Evolutionary conservation across 2,888 invertebrate species (phyloP).

Genomic region (Ormyrus thymus): DNA sequence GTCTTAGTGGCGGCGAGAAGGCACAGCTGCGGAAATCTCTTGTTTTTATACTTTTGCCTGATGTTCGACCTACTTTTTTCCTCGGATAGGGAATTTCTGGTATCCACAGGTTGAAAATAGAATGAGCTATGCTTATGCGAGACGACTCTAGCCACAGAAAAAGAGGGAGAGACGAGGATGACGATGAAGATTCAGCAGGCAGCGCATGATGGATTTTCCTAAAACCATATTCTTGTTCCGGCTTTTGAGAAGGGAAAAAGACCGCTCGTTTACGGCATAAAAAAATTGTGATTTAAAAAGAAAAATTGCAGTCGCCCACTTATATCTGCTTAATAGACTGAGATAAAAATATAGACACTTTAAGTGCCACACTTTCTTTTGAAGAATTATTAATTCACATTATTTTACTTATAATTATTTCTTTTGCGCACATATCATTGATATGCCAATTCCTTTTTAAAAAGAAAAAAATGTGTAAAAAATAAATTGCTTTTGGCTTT

Average conservation of each 20-base stretch:
- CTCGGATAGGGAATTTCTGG: constrained; percentile 11
- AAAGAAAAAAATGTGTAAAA: too few species aligned
- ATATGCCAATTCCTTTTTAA: too few species aligned
- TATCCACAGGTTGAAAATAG: constrained; percentile 17
- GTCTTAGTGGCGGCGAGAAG: neutral
- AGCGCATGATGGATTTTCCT: constrained; percentile 44
- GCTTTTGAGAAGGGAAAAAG: constrained; percentile 19
- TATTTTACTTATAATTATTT: too few species aligned
- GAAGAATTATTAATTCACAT: too few species aligned
- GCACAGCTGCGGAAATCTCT: neutral
- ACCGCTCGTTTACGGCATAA: constrained; percentile 3
- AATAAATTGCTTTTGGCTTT: too few species aligned
- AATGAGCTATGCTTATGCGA: constrained; percentile 12
- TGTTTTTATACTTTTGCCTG: constrained; percentile 5
- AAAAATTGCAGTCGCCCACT: neutral
- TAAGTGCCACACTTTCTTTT: too few species aligned
- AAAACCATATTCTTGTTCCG: constrained; percentile 51
- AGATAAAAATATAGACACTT: too few species aligned
- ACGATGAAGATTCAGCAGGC: constrained; percentile 23
- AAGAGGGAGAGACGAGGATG: constrained; percentile 17
- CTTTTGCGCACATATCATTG: too few species aligned
- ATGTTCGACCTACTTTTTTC: constrained; percentile 16
- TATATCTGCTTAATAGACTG: too few species aligned
- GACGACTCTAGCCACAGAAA: neutral
- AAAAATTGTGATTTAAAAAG: constrained; percentile 5